These are phyloP conservation scores for Ceratotherium simum DNA, from an alignment of 2,113 vertebrate genomes.

Conservation along the genomic window DNA sequence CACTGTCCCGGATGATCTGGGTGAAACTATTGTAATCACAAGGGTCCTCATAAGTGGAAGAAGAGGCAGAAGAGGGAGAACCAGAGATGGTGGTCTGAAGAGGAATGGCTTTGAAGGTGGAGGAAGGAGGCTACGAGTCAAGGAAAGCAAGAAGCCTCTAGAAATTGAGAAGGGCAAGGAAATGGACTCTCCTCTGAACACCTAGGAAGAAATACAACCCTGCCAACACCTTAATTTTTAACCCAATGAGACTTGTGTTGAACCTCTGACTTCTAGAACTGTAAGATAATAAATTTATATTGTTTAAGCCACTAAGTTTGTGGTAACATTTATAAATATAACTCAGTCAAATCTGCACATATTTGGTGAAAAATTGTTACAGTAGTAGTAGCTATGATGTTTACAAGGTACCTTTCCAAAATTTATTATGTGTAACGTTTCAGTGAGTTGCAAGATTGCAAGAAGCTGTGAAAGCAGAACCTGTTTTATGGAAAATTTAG, in stretches of 20 bases:
- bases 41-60: neutral
- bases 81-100: neutral
- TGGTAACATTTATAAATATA: neutral
- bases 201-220: neutral
- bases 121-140: neutral
- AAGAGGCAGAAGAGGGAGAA: neutral
- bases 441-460: neutral
- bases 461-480: neutral
- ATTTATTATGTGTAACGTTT: conserved; percentile 43
- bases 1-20: neutral
- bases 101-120: neutral
- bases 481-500: neutral
- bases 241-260: neutral
- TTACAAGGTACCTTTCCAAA: conserved; percentile 10
- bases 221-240: neutral
- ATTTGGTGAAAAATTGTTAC: conserved; percentile 39
- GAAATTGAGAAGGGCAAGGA: neutral
- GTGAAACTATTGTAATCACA: neutral
- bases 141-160: neutral
- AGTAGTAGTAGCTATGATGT: neutral
- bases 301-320: neutral
- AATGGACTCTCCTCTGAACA: neutral
- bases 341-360: neutral
- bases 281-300: neutral
- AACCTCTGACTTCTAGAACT: neutral